Evolutionary conservation across 2,888 invertebrate genomes (phyloP), one percentile per base, ranked within the genome.

Genomic region (Yponomeuta malinellus): DNA sequence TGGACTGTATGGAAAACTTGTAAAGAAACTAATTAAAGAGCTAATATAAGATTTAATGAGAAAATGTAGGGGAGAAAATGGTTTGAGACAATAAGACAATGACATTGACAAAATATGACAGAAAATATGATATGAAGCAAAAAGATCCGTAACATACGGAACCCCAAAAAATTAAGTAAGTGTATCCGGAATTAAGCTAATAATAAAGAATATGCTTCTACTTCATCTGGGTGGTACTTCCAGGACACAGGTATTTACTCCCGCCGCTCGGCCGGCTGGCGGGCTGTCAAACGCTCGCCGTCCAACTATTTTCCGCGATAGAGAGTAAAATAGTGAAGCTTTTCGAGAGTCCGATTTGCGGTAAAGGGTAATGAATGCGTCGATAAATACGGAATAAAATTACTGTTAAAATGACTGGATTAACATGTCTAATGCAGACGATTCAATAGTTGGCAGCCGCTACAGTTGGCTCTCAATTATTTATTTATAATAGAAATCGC

Each of bases 321-420:
- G 81, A 81, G 82, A 83, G 78, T 87, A 88, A 90, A 90, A 91
- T 88, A 82, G 87, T 86, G 48, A 85, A 87, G 90, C 91, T 90
- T 91, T 92, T 91, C 89, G 92, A 89, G 86, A 82, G 85, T 81
- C 86, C 90, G 90, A 91, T 91, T 92, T 91, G 91, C 85, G 91
- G 92, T 92, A 81, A 73, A 74, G 83, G 87, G 87, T 92, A 91
- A 91, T 92, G 92, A 92, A 92, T 91, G 91, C 90, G 84, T 88
- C 91, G 91, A 92, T 92, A 92, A 92, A 92, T 92, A 92, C 90
- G 87, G 91, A 91, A 91, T 92, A 92, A 92, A 92, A 92, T 91
- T 92, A 92, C 90, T 88, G 90, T 90, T 90, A 90, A 91, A 92
- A 92, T 91, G 91, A 90, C 89, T 89, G 89, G 90, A 92, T 92